Evolutionary conservation across 2,888 invertebrate genomes (phyloP).

Genomic region (Diplolepis rosae): DNA sequence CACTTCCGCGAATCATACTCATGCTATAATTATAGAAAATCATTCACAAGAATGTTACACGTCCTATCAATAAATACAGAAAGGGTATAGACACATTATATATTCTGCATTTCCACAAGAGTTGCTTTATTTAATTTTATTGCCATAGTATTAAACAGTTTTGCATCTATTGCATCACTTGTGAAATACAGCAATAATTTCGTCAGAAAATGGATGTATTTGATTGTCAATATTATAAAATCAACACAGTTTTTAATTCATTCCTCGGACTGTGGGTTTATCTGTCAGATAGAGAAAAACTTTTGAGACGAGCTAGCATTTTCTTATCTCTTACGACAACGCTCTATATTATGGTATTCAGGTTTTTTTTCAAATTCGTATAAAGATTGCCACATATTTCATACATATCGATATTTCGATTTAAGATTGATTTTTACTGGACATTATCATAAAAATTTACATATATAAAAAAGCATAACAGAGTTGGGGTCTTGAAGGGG

Average conservation of each 20-base stretch:
- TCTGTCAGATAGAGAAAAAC: neutral
- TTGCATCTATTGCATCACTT: neutral
- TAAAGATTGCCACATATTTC: neutral
- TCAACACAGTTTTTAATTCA: neutral
- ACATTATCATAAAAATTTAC: too few species aligned
- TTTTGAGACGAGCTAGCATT: neutral
- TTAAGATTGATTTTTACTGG: neutral
- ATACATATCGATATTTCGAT: neutral
- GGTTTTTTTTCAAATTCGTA: neutral
- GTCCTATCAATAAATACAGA: too few species aligned
- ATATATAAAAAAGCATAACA: too few species aligned
- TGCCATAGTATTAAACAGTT: neutral
- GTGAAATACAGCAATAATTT: neutral
- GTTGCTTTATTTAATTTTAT: neutral
- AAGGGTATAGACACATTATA: neutral
- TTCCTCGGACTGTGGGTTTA: neutral
- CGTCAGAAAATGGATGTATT: neutral
- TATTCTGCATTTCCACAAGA: neutral
- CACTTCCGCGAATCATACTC: neutral
- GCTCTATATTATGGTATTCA: neutral
- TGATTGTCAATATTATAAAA: neutral
- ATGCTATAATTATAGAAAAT: neutral
- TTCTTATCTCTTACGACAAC: neutral
- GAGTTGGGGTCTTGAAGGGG: too few species aligned
- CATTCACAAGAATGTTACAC: neutral